A percentile compares a stretch with the other conserved stretches of the same genome.
Conservation (phyloP, 1,140 invertebrate genomes). For the Hypsibius dujardini region DNA sequence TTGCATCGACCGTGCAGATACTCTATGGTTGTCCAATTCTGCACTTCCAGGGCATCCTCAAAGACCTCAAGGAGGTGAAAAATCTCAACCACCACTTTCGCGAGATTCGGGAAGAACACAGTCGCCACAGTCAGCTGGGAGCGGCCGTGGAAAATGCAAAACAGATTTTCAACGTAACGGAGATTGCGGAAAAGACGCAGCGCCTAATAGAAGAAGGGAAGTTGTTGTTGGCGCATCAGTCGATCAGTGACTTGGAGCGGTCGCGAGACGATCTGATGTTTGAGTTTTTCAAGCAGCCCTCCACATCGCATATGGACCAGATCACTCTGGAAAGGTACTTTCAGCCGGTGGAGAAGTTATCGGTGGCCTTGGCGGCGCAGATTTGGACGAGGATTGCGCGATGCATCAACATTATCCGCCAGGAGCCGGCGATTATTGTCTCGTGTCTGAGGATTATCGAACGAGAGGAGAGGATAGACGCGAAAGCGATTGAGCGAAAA, state of each 20-base stretch:
- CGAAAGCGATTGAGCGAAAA: constrained; percentile 53
- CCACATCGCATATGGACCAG: constrained; percentile 59
- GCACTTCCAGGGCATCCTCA: constrained; percentile 31
- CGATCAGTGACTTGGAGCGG: constrained; percentile 64
- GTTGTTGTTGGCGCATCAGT: constrained; percentile 75
- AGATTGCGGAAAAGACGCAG: constrained; percentile 83
- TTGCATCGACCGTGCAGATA: too few species aligned
- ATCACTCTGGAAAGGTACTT: constrained; percentile 72
- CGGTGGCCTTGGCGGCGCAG: constrained; percentile 72
- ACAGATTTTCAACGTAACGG: constrained; percentile 91
- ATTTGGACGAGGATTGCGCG: constrained; percentile 68
- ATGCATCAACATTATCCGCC: constrained; percentile 76
- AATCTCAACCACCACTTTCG: constrained; percentile 56
- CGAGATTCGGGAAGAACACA: constrained; percentile 74
- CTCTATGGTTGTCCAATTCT: too few species aligned
- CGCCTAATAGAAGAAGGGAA: constrained; percentile 86
- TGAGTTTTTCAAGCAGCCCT: constrained; percentile 75
- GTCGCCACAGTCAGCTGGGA: constrained; percentile 54
- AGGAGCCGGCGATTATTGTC: constrained; percentile 86
- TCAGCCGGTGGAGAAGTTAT: constrained; percentile 76
- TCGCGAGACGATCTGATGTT: constrained; percentile 84
- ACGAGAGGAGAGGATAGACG: constrained; percentile 77
- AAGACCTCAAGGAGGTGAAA: constrained; percentile 58
- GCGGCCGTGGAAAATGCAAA: constrained; percentile 95
- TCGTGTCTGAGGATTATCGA: constrained; percentile 89